Base-by-base conservation (phyloP, 2,797 vertebrate genomes). In the Enteromius trimaculatus region DNA sequence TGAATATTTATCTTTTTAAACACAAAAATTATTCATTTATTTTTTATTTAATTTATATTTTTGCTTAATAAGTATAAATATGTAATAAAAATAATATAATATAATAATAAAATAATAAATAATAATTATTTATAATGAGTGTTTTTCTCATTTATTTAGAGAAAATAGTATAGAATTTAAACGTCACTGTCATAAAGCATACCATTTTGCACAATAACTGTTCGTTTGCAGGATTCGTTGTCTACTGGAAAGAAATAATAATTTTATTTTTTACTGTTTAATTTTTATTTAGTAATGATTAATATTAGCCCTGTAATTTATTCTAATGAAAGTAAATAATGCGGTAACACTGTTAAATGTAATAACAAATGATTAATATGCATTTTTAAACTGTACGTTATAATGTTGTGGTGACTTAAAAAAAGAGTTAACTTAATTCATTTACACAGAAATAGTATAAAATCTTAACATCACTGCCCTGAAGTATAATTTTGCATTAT, bases 341-440 rank as follows among this genome's bases (percentile, higher is more conserved):
- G 8, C 26, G 26, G 16, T 44, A 70, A 9, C 21, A 64, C 9
- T 65, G 16, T 65, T 65, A 34, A 37, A 10, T 65, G 17, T 37
- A 65, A 23, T 68, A 14, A 10, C 4, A 37, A 39, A 7, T 49
- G 2, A 47, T 29, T 4, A 47, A 26, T 47, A 44, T 44, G 13
- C n/a, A 26, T 2, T 44, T 69, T 26, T 42, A 11, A 21, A 2
- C 3, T 44, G n/a, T 62, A 29, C 16, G 44, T 62, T 10, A 42
- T 23, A 37, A 39, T 47, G 23, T 62, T 60, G 37, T 77, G 21
- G 53, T 69, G 66, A 69, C 5, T 68, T 68, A 42, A 69, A 39
- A 1, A 23, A 34, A 11, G 10, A 42, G 6, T 42, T 13, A 60
- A 60, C n/a, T 1, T 6, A 58, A 69, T 1, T 6, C 13, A 69